phyloP scores from a whole-genome alignment of 2,797 vertebrate genomes.

The Cheirogaleus major region DNA sequence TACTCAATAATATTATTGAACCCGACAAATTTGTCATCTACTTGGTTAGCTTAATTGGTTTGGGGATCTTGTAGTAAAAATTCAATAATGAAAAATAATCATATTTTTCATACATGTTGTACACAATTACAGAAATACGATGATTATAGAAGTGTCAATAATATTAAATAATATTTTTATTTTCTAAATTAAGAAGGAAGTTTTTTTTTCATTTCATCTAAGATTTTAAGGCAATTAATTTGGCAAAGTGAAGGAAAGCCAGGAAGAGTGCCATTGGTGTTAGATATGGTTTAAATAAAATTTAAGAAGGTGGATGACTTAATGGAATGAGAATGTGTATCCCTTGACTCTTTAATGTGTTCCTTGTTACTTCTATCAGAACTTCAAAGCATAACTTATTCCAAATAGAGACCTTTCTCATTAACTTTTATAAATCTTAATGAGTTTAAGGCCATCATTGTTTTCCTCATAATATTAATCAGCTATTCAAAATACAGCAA shows the following conservation, averaged over 20 bases:
- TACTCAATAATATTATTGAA: not conserved
- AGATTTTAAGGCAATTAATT: not conserved
- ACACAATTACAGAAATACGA: not conserved
- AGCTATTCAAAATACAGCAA: not conserved
- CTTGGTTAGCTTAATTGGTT: not conserved
- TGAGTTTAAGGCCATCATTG: not conserved
- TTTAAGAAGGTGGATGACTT: not conserved
- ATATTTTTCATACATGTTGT: not conserved
- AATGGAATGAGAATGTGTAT: not conserved
- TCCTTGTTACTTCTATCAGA: not conserved
- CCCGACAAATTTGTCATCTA: not conserved
- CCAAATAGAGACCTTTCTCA: not conserved
- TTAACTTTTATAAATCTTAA: not conserved
- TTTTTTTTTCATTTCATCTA: not conserved
- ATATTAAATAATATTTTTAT: not conserved
- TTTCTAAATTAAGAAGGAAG: not conserved
- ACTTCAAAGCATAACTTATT: not conserved
- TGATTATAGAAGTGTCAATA: not conserved
- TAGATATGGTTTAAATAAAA: not conserved
- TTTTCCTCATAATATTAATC: not conserved
- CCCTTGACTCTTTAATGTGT: not conserved
- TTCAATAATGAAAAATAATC: not conserved
- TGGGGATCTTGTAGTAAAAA: not conserved
- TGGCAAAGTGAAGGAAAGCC: not conserved
- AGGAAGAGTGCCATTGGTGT: not conserved